phyloP scores from a whole-genome alignment of 2,113 vertebrate genomes.

The Dolichallabes microphthalmus region DNA sequence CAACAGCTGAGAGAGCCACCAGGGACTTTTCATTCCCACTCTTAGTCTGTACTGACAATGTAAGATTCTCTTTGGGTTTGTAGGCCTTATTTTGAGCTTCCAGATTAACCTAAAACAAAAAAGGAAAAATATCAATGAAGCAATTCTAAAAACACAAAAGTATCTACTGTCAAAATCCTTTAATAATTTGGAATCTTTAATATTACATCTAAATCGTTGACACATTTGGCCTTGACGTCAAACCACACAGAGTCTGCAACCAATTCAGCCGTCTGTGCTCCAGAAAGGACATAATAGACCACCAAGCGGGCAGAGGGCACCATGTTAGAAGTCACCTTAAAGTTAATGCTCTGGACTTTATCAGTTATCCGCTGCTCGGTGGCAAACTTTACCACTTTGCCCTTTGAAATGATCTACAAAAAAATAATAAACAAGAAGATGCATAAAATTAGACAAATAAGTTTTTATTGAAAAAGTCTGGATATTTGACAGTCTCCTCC shows the following conservation, averaged over 20 bases:
- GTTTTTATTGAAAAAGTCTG: not conserved
- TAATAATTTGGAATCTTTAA: not conserved
- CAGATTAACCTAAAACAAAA: constrained; percentile 70
- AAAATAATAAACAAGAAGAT: not conserved
- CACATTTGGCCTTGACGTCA: constrained; percentile 80
- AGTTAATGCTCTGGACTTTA: constrained; percentile 71
- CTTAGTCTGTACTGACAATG: constrained; percentile 66
- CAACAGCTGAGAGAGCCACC: constrained; percentile 81
- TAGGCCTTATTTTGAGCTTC: constrained; percentile 39
- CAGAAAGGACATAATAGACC: constrained; percentile 85
- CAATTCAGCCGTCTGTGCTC: constrained; percentile 79
- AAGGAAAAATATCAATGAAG: not conserved
- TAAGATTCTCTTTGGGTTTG: constrained; percentile 72
- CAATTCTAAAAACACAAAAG: not conserved
- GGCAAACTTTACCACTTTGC: constrained; percentile 76
- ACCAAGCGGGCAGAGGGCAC: constrained; percentile 86
- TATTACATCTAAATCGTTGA: constrained; percentile 78
- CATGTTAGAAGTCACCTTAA: constrained; percentile 81
- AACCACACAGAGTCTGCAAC: constrained; percentile 91
- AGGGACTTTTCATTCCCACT: constrained; percentile 65
- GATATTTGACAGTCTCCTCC: constrained; percentile 44
- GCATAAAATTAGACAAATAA: not conserved
- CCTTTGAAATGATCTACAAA: constrained; percentile 77
- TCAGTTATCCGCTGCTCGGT: constrained; percentile 58
- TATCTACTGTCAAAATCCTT: not conserved